phyloP scores from a whole-genome alignment of 1,140 invertebrate genomes.

The Ditylenchus dipsaci region DNA sequence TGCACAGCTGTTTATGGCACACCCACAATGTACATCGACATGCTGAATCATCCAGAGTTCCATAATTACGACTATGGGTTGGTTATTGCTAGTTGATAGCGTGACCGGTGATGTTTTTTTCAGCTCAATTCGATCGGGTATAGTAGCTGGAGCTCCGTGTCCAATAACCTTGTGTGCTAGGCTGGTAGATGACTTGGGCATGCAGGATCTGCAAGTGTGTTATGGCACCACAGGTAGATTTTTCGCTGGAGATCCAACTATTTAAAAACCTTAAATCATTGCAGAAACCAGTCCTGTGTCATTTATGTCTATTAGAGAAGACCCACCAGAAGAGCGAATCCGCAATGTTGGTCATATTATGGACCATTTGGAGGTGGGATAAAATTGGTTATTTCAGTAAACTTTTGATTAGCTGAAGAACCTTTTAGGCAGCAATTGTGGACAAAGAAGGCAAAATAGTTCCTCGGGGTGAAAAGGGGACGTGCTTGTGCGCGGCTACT shows the following conservation, averaged over 20 bases:
- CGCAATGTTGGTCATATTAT: slow-evolving; percentile 73
- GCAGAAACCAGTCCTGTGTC: slow-evolving; percentile 76
- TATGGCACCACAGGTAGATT: background rate
- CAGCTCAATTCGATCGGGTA: slow-evolving; percentile 45
- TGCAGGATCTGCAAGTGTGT: slow-evolving; percentile 31
- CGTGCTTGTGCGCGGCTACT: slow-evolving; percentile 75
- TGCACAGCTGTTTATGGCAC: slow-evolving; percentile 80
- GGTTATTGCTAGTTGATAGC: too few species aligned
- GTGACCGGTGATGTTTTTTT: too few species aligned
- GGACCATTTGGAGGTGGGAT: slow-evolving; percentile 69
- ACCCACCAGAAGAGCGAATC: slow-evolving; percentile 67
- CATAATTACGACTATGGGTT: slow-evolving; percentile 40
- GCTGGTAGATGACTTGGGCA: slow-evolving; percentile 52
- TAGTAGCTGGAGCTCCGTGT: slow-evolving; percentile 73
- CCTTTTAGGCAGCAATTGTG: slow-evolving; percentile 66
- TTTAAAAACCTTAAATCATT: slow-evolving; percentile 55
- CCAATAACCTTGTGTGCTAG: slow-evolving; percentile 66
- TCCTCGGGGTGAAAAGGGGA: slow-evolving; percentile 74
- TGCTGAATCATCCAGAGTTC: slow-evolving; percentile 62
- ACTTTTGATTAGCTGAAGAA: background rate
- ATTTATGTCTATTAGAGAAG: slow-evolving; percentile 62
- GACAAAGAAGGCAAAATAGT: slow-evolving; percentile 70
- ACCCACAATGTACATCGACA: slow-evolving; percentile 86
- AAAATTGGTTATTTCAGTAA: slow-evolving; percentile 29
- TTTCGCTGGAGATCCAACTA: too few species aligned